Percentiles rank a stretch among this genome's conserved stretches.
phyloP scores from a whole-genome alignment of 1,140 invertebrate species.

The Globodera rostochiensis region DNA sequence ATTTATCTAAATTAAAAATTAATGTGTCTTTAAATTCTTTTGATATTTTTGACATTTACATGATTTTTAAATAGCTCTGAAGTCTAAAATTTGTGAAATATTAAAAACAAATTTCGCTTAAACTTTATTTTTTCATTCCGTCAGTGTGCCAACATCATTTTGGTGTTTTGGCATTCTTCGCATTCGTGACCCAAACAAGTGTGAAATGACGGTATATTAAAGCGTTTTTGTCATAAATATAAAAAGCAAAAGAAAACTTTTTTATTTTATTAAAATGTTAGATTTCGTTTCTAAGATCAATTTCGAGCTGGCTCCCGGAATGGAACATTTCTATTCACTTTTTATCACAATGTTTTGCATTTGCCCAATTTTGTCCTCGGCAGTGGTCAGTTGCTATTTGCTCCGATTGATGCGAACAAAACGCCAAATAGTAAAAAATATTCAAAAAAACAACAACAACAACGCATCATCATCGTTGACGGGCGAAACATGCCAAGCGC shows the following conservation, averaged over 20 bases:
- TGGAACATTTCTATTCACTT: constrained; percentile 14
- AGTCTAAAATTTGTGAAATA: too few relatives aligned
- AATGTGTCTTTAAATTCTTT: too few relatives aligned
- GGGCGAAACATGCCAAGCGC: background rate
- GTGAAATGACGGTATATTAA: background rate
- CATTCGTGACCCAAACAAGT: constrained; percentile 17
- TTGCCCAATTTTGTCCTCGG: constrained; percentile 24
- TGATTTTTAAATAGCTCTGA: too few relatives aligned
- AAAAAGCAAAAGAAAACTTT: too few relatives aligned
- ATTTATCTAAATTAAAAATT: too few relatives aligned
- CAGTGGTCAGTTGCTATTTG: constrained; percentile 14
- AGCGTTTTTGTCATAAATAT: background rate
- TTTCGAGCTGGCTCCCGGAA: background rate
- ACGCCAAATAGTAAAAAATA: background rate
- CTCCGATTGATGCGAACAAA: constrained; percentile 18
- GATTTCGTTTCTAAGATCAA: background rate
- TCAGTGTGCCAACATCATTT: constrained; percentile 12
- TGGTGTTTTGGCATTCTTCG: constrained; percentile 19
- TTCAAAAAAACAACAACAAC: background rate
- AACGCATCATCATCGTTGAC: background rate
- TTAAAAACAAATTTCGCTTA: too few relatives aligned
- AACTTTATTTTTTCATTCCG: too few relatives aligned
- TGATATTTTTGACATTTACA: too few relatives aligned
- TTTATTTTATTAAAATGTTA: background rate
- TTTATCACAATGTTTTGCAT: constrained; percentile 16